Evolutionary conservation across 2,797 vertebrate genomes (phyloP).

Genomic region (Dendrocincla fuliginosa): DNA sequence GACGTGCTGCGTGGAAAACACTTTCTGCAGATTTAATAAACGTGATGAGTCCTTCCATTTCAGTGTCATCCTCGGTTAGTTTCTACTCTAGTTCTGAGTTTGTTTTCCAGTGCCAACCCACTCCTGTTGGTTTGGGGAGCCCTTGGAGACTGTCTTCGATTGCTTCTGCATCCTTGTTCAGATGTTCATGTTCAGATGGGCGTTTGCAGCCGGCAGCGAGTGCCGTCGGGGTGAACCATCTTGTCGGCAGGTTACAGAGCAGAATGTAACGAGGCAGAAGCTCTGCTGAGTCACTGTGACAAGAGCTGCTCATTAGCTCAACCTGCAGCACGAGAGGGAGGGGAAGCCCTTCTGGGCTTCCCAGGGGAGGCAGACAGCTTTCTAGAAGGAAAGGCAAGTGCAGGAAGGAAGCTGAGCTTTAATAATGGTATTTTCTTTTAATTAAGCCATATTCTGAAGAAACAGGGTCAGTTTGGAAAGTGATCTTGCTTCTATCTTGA

Average conservation of each 20-base stretch:
- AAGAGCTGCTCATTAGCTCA: slow-evolving; percentile 51
- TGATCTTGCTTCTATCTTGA: not conserved
- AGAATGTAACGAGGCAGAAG: not conserved
- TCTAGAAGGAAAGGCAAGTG: not conserved
- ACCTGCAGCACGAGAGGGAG: slow-evolving; percentile 19
- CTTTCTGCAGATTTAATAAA: not conserved
- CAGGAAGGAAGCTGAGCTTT: not conserved
- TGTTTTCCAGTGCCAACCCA: not conserved
- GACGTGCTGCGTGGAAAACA: fast-evolving
- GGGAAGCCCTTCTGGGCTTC: slow-evolving; percentile 24
- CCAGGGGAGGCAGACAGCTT: not conserved
- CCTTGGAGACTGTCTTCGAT: not conserved
- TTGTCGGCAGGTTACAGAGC: not conserved
- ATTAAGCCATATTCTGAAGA: not conserved
- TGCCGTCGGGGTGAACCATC: not conserved
- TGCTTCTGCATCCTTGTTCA: not conserved
- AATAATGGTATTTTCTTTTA: not conserved
- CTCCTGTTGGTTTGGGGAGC: not conserved
- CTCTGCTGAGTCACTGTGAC: slow-evolving; percentile 51
- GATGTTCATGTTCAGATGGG: not conserved
- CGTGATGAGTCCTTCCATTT: not conserved
- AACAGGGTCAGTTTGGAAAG: not conserved
- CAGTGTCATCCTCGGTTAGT: not conserved
- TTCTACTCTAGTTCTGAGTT: not conserved
- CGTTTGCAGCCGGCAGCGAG: not conserved